These are phyloP conservation scores for Therioaphis trifolii DNA, from an alignment of 2,888 invertebrate species.

Conservation along the genomic window DNA sequence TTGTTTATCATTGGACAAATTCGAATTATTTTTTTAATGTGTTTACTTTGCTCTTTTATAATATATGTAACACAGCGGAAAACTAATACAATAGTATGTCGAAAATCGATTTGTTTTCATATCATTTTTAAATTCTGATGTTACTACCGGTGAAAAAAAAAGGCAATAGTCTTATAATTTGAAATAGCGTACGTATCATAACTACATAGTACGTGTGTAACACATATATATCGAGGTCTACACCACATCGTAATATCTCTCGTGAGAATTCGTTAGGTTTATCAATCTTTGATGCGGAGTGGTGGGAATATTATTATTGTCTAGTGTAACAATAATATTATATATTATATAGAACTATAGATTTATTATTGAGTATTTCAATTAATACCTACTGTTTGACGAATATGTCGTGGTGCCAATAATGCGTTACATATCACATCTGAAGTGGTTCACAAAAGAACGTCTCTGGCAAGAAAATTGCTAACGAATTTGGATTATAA, in stretches of 20 bases:
- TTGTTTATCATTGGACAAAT: background rate
- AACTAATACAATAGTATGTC: background rate
- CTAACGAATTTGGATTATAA: background rate
- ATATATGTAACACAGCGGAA: background rate
- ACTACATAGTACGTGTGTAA: background rate
- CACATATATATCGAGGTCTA: background rate
- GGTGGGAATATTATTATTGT: slow-evolving; percentile 24
- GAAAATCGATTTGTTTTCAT: slow-evolving; percentile 9
- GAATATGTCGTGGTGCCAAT: background rate
- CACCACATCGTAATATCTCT: background rate
- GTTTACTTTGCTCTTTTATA: background rate
- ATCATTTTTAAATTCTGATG: slow-evolving; percentile 4
- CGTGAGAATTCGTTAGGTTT: background rate
- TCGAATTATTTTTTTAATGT: background rate
- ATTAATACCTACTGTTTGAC: slow-evolving; percentile 46
- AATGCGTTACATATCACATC: background rate
- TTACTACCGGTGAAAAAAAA: background rate
- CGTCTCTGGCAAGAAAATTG: background rate
- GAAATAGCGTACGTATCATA: background rate
- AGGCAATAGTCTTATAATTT: slow-evolving; percentile 14
- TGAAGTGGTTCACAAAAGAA: slow-evolving; percentile 24
- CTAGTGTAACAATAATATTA: slow-evolving; percentile 21
- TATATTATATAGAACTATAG: slow-evolving; percentile 32
- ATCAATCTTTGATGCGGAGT: background rate
- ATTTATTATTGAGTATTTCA: slow-evolving; percentile 37